Conservation (phyloP, 2,797 vertebrate genomes). For the Limnodromus scolopaceus region DNA sequence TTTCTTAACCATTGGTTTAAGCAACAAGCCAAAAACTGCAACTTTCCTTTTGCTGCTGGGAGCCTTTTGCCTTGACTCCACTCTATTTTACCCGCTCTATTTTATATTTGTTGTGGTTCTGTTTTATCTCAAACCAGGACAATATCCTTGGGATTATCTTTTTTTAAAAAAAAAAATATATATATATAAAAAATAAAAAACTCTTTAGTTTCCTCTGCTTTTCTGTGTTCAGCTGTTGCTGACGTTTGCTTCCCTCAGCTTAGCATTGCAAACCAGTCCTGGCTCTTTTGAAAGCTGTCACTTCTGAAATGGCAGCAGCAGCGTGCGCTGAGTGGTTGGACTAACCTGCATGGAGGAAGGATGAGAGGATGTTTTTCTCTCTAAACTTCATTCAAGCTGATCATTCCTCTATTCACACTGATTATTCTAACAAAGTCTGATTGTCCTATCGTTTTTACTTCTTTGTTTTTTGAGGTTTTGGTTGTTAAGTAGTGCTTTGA, state of each 20-base stretch:
- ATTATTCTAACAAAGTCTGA: neutral
- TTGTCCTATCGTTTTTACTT: neutral
- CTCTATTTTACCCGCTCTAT: neutral
- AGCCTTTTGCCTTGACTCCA: neutral
- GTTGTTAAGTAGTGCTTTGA: neutral
- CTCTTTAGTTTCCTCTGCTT: neutral
- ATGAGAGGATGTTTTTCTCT: neutral
- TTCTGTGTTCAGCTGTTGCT: conserved; percentile 25
- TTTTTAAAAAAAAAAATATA: neutral
- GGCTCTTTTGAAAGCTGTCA: conserved; percentile 9
- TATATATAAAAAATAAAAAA: too few relatives aligned
- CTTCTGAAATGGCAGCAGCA: neutral
- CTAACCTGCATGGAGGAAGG: neutral
- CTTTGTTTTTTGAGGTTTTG: neutral
- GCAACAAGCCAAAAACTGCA: neutral
- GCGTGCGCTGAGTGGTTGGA: neutral
- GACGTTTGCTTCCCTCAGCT: neutral
- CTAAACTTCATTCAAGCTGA: neutral
- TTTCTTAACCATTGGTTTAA: neutral
- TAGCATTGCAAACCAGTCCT: conserved; percentile 9
- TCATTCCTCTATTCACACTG: neutral
- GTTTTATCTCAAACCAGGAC: neutral
- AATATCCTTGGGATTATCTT: neutral
- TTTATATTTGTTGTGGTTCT: neutral
- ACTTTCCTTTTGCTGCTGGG: neutral